Percentiles rank a stretch among this genome's conserved stretches.
These are phyloP conservation scores for Prunella himalayana DNA, from an alignment of 2,113 vertebrate species.

Conservation along the genomic window DNA sequence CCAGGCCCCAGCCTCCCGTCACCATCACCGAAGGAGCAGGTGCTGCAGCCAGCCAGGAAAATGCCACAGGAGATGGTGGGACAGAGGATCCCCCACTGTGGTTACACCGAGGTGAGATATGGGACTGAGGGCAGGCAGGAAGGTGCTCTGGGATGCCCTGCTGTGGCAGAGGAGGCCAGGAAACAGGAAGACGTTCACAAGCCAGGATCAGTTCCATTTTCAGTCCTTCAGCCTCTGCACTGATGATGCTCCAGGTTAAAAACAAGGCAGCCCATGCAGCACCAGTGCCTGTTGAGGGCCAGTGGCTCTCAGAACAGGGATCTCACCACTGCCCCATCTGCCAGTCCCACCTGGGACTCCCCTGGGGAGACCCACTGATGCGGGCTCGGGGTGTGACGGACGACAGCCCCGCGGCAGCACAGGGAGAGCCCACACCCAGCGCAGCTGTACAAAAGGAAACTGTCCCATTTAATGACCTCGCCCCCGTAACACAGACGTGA, in stretches of 20 bases:
- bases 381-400: background rate
- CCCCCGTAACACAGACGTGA: background rate
- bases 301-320: background rate
- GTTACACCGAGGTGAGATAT: background rate
- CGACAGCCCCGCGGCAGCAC: background rate
- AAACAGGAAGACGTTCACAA: background rate
- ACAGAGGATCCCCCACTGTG: accelerated
- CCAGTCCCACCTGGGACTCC: background rate
- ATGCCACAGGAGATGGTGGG: background rate
- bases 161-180: background rate
- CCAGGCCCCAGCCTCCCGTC: accelerated
- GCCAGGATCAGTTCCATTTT: background rate
- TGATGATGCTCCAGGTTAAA: background rate
- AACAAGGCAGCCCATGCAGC: background rate
- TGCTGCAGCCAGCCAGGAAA: background rate
- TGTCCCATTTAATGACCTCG: constrained; percentile 58
- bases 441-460: constrained; percentile 43
- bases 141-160: background rate
- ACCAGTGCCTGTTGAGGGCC: background rate
- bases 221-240: background rate
- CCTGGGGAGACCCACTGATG: accelerated
- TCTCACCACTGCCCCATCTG: background rate
- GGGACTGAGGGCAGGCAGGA: background rate
- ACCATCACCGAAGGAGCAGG: accelerated
- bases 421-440: background rate